Percentiles rank a stretch among this genome's conserved stretches.
phyloP scores from a whole-genome alignment of 2,797 vertebrate species.

The Lacerta agilis region DNA sequence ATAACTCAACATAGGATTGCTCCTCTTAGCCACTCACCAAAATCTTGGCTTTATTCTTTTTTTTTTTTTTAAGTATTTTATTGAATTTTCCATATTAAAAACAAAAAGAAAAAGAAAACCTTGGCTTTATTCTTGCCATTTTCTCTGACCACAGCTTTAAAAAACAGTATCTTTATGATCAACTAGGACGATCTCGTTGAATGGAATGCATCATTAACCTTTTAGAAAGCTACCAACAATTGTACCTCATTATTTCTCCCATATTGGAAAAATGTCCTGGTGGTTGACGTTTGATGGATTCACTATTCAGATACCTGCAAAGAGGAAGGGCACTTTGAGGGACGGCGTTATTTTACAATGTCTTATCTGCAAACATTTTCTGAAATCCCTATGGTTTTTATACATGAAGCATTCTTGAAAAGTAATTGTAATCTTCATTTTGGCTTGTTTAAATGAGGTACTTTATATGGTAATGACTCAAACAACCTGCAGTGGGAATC shows the following conservation, averaged over 20 bases:
- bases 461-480: conserved; percentile 61
- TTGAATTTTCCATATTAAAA: too few species aligned
- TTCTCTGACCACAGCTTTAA: neutral
- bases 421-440: conserved; percentile 45
- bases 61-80: too few species aligned
- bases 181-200: neutral
- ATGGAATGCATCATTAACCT: neutral
- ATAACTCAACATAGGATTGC: neutral
- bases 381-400: conserved; percentile 33
- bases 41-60: neutral
- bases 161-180: neutral
- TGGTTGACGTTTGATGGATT: conserved; percentile 4
- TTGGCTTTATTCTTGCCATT: neutral
- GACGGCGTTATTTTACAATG: neutral
- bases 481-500: conserved; percentile 12
- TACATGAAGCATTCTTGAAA: conserved; percentile 42
- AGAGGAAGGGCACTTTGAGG: conserved; percentile 5
- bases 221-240: neutral
- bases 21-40: neutral
- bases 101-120: too few species aligned
- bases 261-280: neutral
- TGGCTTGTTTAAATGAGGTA: conserved; percentile 45
- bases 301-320: neutral
- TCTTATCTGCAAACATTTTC: neutral
- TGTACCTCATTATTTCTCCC: neutral